A percentile compares a stretch with the other conserved stretches of the same genome.
phyloP scores from a whole-genome alignment of 2,113 vertebrate species.

The Alouatta palliata region DNA sequence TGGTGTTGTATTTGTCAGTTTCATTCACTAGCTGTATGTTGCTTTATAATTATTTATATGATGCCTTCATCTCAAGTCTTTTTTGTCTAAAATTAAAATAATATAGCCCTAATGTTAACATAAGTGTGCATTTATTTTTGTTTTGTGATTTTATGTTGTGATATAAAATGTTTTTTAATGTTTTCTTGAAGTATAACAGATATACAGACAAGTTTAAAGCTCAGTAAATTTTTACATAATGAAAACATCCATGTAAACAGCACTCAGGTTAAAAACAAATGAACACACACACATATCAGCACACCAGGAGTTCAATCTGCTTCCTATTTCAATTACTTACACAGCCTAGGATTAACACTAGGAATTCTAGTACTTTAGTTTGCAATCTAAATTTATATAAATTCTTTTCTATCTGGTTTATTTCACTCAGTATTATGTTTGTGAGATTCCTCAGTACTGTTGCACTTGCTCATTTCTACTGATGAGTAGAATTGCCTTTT shows the following conservation, averaged over 20 bases:
- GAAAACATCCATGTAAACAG: background rate
- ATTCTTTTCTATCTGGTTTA: background rate
- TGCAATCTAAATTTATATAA: background rate
- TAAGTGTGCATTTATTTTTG: background rate
- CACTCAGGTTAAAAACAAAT: background rate
- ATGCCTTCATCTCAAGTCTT: background rate
- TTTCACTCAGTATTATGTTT: background rate
- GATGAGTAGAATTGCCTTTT: background rate
- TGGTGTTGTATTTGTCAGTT: background rate
- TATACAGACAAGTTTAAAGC: background rate
- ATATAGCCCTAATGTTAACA: background rate
- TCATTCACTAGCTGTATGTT: background rate
- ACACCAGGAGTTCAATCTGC: accelerated
- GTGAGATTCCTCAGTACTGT: too few species aligned
- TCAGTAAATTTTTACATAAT: background rate
- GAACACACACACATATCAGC: background rate
- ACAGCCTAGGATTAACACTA: background rate
- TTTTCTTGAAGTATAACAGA: background rate
- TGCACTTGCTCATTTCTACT: background rate
- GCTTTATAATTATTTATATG: background rate
- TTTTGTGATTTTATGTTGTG: background rate
- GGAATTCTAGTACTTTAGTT: background rate
- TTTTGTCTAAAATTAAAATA: background rate
- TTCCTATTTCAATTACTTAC: accelerated
- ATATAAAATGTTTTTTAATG: background rate